phyloP scores from a whole-genome alignment of 2,888 invertebrate species.

The Pollenia angustigena region DNA sequence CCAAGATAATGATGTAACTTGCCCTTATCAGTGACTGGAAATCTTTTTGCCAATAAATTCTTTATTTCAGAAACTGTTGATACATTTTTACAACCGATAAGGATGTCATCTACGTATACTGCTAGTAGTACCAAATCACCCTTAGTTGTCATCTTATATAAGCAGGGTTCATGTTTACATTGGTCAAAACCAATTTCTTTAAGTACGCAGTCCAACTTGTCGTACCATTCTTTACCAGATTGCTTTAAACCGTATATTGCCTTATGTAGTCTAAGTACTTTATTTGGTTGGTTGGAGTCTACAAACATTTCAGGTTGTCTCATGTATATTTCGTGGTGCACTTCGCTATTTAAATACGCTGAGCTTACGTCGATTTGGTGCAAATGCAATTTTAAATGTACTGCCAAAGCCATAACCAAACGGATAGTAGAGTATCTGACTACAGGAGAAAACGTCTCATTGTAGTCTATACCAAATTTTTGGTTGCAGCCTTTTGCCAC shows the following conservation, averaged over 20 bases:
- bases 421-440: too few species aligned
- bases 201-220: conserved; percentile 12
- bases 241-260: conserved; percentile 38
- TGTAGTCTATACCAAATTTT: too few species aligned
- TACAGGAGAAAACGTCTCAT: too few species aligned
- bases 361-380: conserved; percentile 54
- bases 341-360: conserved; percentile 57
- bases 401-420: too few species aligned
- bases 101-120: conserved; percentile 60
- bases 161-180: conserved; percentile 64
- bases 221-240: conserved; percentile 27
- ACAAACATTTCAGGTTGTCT: conserved; percentile 37
- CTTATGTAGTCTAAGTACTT: conserved; percentile 23
- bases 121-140: conserved; percentile 33
- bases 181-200: conserved; percentile 19
- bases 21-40: conserved; percentile 26
- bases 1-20: conserved; percentile 1
- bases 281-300: neutral
- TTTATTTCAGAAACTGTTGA: neutral
- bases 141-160: conserved; percentile 45
- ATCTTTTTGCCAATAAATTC: neutral
- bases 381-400: conserved; percentile 43
- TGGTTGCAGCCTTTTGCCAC: conserved; percentile 23
- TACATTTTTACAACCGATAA: conserved; percentile 41
- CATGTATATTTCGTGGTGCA: too few species aligned